Evolutionary conservation across 1,140 invertebrate species (phyloP).

Genomic region (Scaptomyza graminum): DNA sequence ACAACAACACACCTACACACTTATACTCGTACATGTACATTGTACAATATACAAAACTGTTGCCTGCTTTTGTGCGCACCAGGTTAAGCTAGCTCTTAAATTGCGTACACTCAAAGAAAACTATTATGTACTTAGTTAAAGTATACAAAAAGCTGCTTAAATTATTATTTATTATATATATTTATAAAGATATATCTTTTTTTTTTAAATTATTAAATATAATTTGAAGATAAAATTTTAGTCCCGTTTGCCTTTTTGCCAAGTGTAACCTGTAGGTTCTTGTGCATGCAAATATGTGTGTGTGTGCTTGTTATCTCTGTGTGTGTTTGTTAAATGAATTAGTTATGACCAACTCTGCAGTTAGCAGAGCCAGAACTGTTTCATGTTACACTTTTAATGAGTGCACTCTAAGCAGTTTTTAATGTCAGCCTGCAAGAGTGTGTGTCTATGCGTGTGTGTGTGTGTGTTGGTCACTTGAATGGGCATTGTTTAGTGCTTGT

Average conservation of each 20-base stretch:
- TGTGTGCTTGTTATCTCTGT: constrained; percentile 19
- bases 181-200: too few relatives aligned
- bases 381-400: constrained; percentile 77
- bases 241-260: neutral
- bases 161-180: too few relatives aligned
- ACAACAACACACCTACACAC: neutral
- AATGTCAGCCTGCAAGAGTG: constrained; percentile 35
- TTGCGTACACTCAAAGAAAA: constrained; percentile 19
- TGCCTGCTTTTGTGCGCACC: constrained; percentile 47
- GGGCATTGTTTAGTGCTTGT: constrained; percentile 38
- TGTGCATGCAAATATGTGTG: neutral
- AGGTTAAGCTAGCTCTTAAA: constrained; percentile 50
- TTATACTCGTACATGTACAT: neutral
- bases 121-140: neutral
- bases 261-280: neutral
- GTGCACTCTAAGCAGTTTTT: constrained; percentile 63
- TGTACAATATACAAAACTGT: constrained; percentile 36
- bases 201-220: too few relatives aligned
- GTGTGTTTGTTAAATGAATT: constrained; percentile 71
- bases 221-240: too few relatives aligned
- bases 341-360: constrained; percentile 58
- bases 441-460: constrained; percentile 4
- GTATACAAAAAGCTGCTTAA: too few relatives aligned
- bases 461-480: constrained; percentile 28
- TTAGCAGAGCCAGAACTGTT: constrained; percentile 34